Evolutionary conservation across 2,113 vertebrate genomes (phyloP).

Genomic region (Myocastor coypus): DNA sequence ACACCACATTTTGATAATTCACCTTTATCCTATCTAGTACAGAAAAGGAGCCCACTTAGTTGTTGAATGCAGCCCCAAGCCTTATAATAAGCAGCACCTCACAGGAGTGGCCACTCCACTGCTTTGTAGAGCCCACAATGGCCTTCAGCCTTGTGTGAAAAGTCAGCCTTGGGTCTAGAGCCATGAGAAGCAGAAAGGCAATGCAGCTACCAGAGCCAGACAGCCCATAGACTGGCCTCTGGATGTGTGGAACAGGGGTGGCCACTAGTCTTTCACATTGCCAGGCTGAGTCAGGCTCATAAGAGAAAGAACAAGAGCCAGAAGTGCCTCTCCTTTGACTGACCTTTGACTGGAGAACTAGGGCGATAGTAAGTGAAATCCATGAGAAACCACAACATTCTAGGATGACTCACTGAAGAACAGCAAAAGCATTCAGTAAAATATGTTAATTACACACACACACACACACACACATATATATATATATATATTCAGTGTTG

Average conservation of each 20-base stretch:
- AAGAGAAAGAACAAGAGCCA: not conserved
- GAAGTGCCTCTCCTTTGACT: not conserved
- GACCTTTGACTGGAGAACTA: not conserved
- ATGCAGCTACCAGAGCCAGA: not conserved
- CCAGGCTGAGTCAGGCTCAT: not conserved
- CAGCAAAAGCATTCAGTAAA: not conserved
- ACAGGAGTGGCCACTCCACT: not conserved
- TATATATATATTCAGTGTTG: not conserved
- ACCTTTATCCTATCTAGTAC: not conserved
- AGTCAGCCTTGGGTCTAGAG: accelerated
- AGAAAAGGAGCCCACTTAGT: not conserved
- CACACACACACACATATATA: too few species aligned
- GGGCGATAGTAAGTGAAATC: not conserved
- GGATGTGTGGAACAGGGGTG: not conserved
- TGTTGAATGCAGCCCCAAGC: not conserved
- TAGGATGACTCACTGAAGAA: not conserved
- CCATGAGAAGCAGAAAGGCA: not conserved
- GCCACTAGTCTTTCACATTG: not conserved
- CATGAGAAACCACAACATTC: not conserved
- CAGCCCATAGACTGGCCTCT: not conserved
- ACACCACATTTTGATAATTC: not conserved
- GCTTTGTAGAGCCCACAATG: not conserved
- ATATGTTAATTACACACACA: not conserved
- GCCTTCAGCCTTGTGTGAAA: not conserved
- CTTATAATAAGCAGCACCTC: not conserved